These are phyloP conservation scores for Anastatus disparis DNA, from an alignment of 1,140 invertebrate species.

Conservation along the genomic window DNA sequence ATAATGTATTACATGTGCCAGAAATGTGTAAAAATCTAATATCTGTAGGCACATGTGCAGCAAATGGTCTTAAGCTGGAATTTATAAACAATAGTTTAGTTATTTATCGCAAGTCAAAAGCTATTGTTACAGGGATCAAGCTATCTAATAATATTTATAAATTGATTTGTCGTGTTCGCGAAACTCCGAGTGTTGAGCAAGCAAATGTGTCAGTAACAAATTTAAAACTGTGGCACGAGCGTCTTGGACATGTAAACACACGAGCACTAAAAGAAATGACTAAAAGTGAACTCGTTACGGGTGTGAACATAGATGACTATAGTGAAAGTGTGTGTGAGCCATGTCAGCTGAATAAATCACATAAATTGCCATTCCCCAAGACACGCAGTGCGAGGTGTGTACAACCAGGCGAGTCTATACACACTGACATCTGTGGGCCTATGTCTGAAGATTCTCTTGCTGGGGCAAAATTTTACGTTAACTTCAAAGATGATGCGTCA, in stretches of 20 bases:
- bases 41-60: slow-evolving; percentile 38
- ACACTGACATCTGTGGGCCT: slow-evolving; percentile 4
- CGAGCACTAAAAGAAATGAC: slow-evolving; percentile 40
- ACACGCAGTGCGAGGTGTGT: slow-evolving; percentile 52
- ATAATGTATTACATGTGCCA: slow-evolving; percentile 41
- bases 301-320: slow-evolving; percentile 26
- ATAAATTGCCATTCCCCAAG: slow-evolving; percentile 49
- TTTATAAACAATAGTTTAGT: slow-evolving; percentile 37
- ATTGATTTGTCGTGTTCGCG: no score
- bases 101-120: slow-evolving; percentile 36
- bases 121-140: slow-evolving; percentile 40
- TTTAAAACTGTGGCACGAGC: slow-evolving; percentile 45
- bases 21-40: slow-evolving; percentile 41
- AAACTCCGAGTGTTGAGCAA: no score
- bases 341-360: slow-evolving; percentile 51
- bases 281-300: slow-evolving; percentile 37
- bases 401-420: slow-evolving; percentile 7
- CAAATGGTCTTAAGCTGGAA: slow-evolving; percentile 33
- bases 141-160: slow-evolving; percentile 33
- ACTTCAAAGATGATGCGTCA: slow-evolving; percentile 2
- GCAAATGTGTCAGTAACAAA: slow-evolving; percentile 38
- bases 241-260: slow-evolving; percentile 44
- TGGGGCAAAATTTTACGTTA: no score
- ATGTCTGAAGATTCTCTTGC: no score
- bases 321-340: slow-evolving; percentile 46